Evolutionary conservation across 1,140 invertebrate genomes (phyloP).

Genomic region (Acromyrmex heyeri): DNA sequence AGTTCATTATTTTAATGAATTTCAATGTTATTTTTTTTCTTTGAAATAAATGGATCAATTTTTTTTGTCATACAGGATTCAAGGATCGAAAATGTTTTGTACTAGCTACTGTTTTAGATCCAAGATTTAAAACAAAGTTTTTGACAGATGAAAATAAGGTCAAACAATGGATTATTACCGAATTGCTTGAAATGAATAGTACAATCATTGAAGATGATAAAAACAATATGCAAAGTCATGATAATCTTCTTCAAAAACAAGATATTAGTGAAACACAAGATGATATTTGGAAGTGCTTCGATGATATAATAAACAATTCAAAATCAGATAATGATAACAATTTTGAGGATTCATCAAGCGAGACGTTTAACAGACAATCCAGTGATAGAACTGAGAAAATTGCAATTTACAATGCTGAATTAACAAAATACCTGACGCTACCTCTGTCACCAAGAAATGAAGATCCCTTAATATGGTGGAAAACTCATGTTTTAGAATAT

Average conservation of each 20-base stretch:
- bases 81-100: slow-evolving; percentile 38
- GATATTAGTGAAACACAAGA: slow-evolving; percentile 10
- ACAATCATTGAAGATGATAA: neutral
- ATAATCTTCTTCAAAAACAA: neutral
- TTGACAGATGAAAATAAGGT: slow-evolving; percentile 30
- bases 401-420: neutral
- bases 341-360: slow-evolving; percentile 14
- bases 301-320: slow-evolving; percentile 25
- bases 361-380: neutral
- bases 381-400: slow-evolving; percentile 17
- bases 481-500: slow-evolving; percentile 26
- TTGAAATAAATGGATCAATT: slow-evolving; percentile 7
- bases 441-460: neutral
- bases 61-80: slow-evolving; percentile 11
- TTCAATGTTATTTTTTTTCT: slow-evolving; percentile 1
- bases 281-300: slow-evolving; percentile 24
- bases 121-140: slow-evolving; percentile 27
- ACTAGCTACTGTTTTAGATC: neutral
- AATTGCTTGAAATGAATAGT: slow-evolving; percentile 23
- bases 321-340: slow-evolving; percentile 20
- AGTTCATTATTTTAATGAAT: slow-evolving; percentile 10
- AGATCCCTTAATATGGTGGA: slow-evolving; percentile 28
- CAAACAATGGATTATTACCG: slow-evolving; percentile 20
- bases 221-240: neutral
- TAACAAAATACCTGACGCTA: slow-evolving; percentile 2